Conservation (phyloP, 2,797 vertebrate genomes). For the Ptychadena robeensis region DNA sequence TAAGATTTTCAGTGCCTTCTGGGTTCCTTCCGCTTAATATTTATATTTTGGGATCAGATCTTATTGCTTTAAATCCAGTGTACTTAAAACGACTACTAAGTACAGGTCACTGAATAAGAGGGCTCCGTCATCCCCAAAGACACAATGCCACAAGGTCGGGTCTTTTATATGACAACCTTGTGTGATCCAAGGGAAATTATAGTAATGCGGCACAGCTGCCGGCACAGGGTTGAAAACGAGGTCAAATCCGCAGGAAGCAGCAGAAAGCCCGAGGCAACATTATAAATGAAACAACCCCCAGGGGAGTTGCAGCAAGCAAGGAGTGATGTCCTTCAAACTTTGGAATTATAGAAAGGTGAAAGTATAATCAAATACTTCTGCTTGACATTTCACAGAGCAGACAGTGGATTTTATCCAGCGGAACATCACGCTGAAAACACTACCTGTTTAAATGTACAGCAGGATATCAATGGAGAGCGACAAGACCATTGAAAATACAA, state of each 20-base stretch:
- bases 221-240: constrained; percentile 87
- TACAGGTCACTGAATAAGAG: constrained; percentile 70
- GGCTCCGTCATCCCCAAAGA: constrained; percentile 72
- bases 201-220: constrained; percentile 79
- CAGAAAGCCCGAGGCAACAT: constrained; percentile 77
- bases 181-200: constrained; percentile 73
- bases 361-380: constrained; percentile 66
- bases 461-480: neutral
- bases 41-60: neutral
- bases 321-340: constrained; percentile 79
- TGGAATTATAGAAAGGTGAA: constrained; percentile 73
- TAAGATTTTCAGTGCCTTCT: neutral
- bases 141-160: constrained; percentile 82
- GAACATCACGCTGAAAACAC: constrained; percentile 12
- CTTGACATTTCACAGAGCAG: constrained; percentile 40
- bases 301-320: constrained; percentile 76
- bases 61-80: constrained; percentile 24
- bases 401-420: constrained; percentile 24
- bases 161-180: constrained; percentile 79
- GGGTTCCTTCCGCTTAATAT: neutral
- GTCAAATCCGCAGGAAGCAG: constrained; percentile 92
- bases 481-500: neutral
- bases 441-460: neutral
- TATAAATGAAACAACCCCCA: constrained; percentile 90
- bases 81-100: constrained; percentile 62